These are phyloP conservation scores for Sciaenops ocellatus DNA, from an alignment of 2,797 vertebrate genomes.

Conservation along the genomic window DNA sequence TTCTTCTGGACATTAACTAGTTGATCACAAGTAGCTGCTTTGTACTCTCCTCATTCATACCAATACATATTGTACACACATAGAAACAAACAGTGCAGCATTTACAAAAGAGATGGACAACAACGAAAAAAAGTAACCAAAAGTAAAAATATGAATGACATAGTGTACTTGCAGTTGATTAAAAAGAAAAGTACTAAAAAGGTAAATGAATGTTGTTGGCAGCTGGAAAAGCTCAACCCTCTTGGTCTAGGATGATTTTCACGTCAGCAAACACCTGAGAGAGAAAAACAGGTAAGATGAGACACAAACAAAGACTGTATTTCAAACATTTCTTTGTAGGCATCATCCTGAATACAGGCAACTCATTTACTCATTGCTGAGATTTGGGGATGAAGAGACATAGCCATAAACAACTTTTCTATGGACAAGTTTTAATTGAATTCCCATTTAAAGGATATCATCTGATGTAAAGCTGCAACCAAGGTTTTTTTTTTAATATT, in stretches of 20 bases:
- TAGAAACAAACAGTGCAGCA: conserved; percentile 43
- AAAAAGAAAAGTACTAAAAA: conserved; percentile 68
- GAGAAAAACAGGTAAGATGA: conserved; percentile 22
- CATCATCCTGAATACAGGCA: background rate
- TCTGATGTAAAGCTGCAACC: background rate
- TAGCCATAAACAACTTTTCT: background rate
- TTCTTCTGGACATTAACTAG: conserved; percentile 17
- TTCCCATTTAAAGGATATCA: background rate
- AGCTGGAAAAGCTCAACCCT: conserved; percentile 84
- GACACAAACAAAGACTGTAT: background rate
- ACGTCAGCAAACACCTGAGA: conserved; percentile 95
- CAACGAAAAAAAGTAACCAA: conserved; percentile 45
- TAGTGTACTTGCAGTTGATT: conserved; percentile 66
- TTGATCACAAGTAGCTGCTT: conserved; percentile 26
- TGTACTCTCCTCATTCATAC: conserved; percentile 44
- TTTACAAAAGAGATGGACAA: conserved; percentile 67
- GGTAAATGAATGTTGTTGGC: conserved; percentile 61
- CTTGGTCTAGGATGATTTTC: conserved; percentile 91
- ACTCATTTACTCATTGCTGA: background rate
- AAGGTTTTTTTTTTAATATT: background rate
- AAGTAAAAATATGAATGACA: conserved; percentile 75
- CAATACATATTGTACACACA: conserved; percentile 35
- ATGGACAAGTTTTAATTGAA: background rate
- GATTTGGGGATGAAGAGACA: background rate
- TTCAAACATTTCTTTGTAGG: background rate